Evolutionary conservation across 2,888 invertebrate species (phyloP), one percentile per base, ranked within the genome.

Genomic region (Caenorhabditis becei): DNA sequence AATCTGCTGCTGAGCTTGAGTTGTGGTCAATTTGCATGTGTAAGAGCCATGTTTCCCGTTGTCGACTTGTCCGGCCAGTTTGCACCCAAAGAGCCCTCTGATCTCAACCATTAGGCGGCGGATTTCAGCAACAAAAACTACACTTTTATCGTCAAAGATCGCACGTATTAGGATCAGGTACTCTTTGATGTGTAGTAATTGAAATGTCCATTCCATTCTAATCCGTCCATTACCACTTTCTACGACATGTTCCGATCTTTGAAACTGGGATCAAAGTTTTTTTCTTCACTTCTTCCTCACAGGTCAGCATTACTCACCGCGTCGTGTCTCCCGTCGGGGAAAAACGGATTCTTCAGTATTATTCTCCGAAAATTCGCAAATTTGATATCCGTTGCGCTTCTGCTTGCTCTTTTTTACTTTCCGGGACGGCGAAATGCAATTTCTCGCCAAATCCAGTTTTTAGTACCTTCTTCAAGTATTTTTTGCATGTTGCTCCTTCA

Each of bases 341-440:
- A 74, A 66, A 66, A 41, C 44, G 53, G 59, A 58, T 59, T 75
- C 49, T 75, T 35, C 58, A 32, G 41, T 72, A 72, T 72, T 72
- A 63, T 56, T 65, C 51, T 7, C 14, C 41, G 59, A 59, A 41
- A 75, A 75, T 7, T 14, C 41, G 59, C 51, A 41, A 75, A 75
- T 54, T 66, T 14, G 66, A 75, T 75, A 75, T 75, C 75, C 66
- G 37, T 32, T 74, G 74, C 37, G 65, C 74, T 65, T 58, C 74
- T 65, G 59, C 66, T 66, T 74, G 65, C 63, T 65, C 74, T 72
- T 65, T 74, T 66, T 74, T 65, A 72, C 65, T 74, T 74, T 35
- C 49, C 58, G 74, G 56, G 51, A 65, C 51, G 59, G 41, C 66
- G 44, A 59, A 75, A 75, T 66, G 53, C 75, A 75, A 75, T 75